Conservation (phyloP, 35 echinoderm and acorn worm genomes). For the Lytechinus variegatus region DNA sequence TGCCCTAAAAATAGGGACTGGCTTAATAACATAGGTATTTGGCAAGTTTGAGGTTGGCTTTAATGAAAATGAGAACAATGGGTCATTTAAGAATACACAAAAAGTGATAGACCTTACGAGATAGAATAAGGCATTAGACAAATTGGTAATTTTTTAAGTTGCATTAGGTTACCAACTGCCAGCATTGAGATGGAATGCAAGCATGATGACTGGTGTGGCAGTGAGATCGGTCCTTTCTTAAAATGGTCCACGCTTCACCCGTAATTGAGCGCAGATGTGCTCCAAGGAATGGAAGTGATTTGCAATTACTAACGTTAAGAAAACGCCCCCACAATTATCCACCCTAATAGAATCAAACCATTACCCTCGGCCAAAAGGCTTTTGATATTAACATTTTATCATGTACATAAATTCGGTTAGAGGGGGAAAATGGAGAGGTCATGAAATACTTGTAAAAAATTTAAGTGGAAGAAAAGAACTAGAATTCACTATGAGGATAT, state of each 20-base stretch:
- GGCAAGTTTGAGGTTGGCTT: no score
- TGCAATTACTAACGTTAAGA: constrained; percentile 13
- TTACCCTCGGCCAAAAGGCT: background rate
- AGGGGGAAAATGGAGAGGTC: background rate
- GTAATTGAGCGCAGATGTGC: constrained; percentile 17
- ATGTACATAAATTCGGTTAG: background rate
- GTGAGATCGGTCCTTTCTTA: background rate
- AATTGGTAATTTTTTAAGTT: no score
- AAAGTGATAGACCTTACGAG: no score
- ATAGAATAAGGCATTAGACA: no score
- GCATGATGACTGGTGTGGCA: background rate
- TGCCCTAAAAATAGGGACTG: no score
- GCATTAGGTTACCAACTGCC: no score
- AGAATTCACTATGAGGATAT: background rate
- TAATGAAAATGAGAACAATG: no score
- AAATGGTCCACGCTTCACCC: background rate
- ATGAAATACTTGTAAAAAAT: background rate
- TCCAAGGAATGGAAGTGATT: background rate
- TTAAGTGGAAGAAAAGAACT: background rate
- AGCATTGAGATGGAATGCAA: no score
- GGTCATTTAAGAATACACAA: no score
- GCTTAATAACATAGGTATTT: no score
- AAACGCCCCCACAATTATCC: constrained; percentile 17
- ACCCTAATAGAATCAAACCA: background rate
- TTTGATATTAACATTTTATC: background rate